A percentile compares a stretch with the other conserved stretches of the same genome.
These are phyloP conservation scores for Standfussiana lucernea DNA, from an alignment of 2,888 invertebrate genomes.

Conservation along the genomic window DNA sequence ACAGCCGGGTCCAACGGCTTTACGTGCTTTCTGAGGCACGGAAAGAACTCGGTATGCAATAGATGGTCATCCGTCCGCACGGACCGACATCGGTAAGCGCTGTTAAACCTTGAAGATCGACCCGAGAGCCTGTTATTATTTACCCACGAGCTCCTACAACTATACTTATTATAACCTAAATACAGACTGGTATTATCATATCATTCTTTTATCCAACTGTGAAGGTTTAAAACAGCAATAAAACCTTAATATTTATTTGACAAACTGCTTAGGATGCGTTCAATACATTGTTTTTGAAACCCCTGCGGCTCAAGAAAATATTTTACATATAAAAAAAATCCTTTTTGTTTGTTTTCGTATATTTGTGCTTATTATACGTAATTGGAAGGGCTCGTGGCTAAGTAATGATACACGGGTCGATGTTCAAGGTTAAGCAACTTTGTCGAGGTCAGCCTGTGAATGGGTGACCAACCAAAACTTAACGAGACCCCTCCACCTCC, in stretches of 20 bases:
- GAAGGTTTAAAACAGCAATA: conserved; percentile 43
- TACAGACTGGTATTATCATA: conserved; percentile 7
- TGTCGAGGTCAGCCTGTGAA: not conserved
- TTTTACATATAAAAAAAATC: conserved; percentile 38
- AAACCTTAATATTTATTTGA: conserved; percentile 49
- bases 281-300: conserved; percentile 47
- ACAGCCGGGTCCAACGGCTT: not conserved
- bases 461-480: not conserved
- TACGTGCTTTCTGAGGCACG: not conserved
- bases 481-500: not conserved
- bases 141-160: not conserved
- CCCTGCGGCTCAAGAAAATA: conserved; percentile 42
- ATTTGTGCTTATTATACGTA: conserved; percentile 32
- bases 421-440: not conserved
- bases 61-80: not conserved
- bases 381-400: conserved; percentile 12
- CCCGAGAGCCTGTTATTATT: not conserved
- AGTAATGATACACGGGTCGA: not conserved
- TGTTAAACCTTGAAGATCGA: not conserved
- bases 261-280: conserved; percentile 13
- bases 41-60: not conserved
- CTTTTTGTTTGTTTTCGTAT: conserved; percentile 27
- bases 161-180: not conserved
- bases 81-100: not conserved
- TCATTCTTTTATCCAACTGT: conserved; percentile 31